phyloP scores from a whole-genome alignment of 2,797 vertebrate species.

The Glyptemys insculpta region DNA sequence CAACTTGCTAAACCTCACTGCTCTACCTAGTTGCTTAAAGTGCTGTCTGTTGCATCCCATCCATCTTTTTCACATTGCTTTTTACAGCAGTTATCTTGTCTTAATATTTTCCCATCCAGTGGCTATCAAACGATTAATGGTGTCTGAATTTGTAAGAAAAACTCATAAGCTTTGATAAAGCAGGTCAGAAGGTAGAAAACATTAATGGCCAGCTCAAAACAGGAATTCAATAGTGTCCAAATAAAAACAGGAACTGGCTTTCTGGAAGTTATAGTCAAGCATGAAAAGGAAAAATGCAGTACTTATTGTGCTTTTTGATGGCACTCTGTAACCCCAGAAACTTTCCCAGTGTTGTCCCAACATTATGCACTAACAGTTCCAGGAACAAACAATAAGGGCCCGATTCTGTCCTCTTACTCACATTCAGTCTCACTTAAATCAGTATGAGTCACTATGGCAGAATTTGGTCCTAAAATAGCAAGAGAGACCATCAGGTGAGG shows the following conservation, averaged over 20 bases:
- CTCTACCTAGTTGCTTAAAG: not conserved
- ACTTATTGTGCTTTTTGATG: not conserved
- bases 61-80: not conserved
- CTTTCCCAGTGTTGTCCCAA: not conserved
- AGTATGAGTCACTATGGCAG: not conserved
- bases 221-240: not conserved
- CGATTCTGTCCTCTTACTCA: not conserved
- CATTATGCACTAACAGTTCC: not conserved
- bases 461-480: not conserved
- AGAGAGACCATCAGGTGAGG: not conserved
- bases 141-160: accelerated
- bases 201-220: accelerated
- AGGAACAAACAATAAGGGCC: not conserved
- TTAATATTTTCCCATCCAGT: not conserved
- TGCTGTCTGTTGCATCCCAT: not conserved
- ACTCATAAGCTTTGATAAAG: not conserved
- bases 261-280: not conserved
- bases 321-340: not conserved
- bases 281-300: not conserved
- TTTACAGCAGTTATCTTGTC: not conserved
- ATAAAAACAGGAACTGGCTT: not conserved
- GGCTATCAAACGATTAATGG: not conserved
- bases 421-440: not conserved
- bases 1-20: not conserved
- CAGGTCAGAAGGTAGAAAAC: not conserved